These are phyloP conservation scores for Acleris laterana DNA, from an alignment of 2,888 invertebrate genomes.

Conservation along the genomic window DNA sequence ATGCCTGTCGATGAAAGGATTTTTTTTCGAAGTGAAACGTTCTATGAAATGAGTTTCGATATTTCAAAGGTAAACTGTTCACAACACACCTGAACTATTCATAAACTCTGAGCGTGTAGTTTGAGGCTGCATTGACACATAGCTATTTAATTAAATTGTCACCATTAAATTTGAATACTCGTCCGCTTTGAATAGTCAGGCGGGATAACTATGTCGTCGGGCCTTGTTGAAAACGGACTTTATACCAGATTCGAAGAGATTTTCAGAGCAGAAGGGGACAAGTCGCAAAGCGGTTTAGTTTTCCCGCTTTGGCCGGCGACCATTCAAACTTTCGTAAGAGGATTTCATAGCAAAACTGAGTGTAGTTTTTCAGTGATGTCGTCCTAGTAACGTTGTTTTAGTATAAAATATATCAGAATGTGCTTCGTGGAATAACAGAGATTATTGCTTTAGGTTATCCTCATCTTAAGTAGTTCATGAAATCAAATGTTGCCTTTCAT, in stretches of 20 bases:
- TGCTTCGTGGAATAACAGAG: too few relatives aligned
- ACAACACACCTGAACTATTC: background rate
- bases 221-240: constrained; percentile 50
- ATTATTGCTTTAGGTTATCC: too few relatives aligned
- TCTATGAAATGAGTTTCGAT: too few relatives aligned
- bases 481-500: too few relatives aligned
- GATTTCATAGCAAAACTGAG: constrained; percentile 54
- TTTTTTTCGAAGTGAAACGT: too few relatives aligned
- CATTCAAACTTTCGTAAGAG: constrained; percentile 56
- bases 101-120: background rate
- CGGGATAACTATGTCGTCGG: constrained; percentile 12
- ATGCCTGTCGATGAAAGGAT: too few relatives aligned
- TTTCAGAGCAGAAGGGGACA: constrained; percentile 43
- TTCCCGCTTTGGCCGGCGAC: constrained; percentile 48
- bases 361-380: constrained; percentile 17
- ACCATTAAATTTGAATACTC: constrained; percentile 10
- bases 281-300: constrained; percentile 61
- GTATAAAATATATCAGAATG: constrained; percentile 2
- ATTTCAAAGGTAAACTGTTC: too few relatives aligned
- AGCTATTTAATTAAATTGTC: constrained; percentile 4
- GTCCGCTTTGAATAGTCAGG: constrained; percentile 11
- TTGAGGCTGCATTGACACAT: background rate
- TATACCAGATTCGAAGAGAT: constrained; percentile 48
- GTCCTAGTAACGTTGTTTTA: constrained; percentile 1
- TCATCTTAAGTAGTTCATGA: too few relatives aligned